These are phyloP conservation scores for Florisuga fusca DNA, from an alignment of 2,797 vertebrate species.

Conservation along the genomic window DNA sequence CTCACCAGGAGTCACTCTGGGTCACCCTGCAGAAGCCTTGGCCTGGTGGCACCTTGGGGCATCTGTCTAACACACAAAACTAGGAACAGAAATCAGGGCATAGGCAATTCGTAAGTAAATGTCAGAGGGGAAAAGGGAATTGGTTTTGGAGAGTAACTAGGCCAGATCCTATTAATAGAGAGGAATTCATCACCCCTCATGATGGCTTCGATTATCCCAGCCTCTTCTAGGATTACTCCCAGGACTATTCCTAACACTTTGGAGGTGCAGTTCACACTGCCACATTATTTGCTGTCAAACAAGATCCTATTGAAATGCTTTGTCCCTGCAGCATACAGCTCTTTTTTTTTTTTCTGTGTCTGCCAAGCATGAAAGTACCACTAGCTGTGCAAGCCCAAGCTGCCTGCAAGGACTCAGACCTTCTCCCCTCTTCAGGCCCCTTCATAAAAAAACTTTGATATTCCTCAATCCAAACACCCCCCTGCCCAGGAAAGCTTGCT, in stretches of 20 bases:
- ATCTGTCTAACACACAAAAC: not conserved
- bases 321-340: not conserved
- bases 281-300: not conserved
- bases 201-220: not conserved
- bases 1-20: not conserved
- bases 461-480: not conserved
- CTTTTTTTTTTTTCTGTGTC: not conserved
- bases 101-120: not conserved
- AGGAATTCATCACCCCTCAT: slow-evolving; percentile 25
- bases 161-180: slow-evolving; percentile 48
- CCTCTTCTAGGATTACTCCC: not conserved
- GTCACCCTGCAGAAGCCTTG: not conserved
- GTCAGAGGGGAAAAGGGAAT: not conserved
- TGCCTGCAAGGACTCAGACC: not conserved
- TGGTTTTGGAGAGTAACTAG: slow-evolving; percentile 21
- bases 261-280: slow-evolving; percentile 25
- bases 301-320: not conserved
- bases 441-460: not conserved
- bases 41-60: not conserved
- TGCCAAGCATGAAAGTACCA: not conserved
- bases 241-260: not conserved
- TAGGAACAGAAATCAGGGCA: not conserved
- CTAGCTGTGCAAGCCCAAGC: not conserved
- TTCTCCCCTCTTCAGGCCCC: not conserved
- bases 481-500: not conserved